Evolutionary conservation across 1,140 invertebrate genomes (phyloP), one percentile per base, ranked within the genome.

Genomic region (Drosophila kohkoa): DNA sequence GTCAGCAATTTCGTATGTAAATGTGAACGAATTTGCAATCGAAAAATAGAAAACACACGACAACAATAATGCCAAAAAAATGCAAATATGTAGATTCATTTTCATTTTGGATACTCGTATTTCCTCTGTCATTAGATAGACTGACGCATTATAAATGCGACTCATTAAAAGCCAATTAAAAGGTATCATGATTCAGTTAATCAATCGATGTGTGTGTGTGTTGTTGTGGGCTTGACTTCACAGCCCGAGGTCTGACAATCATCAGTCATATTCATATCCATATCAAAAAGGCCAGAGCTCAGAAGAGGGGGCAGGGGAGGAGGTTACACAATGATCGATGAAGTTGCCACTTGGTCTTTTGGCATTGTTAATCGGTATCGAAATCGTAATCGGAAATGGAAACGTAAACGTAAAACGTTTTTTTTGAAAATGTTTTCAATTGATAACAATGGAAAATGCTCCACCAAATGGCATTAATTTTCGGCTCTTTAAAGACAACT

Each of bases 381-480:
- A 77, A 81, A 69, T 62, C 35, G 63, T 72, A 82, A 79, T 49
- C 41, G 66, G 45, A 70, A 76, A 58, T 55, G 66, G 38, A 74
- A 75, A 60, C 51, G 64, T n/a, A 74, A 75, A 60, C 43, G 64
- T n/a, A 15, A 48, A 48, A 65, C 32, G 20, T 13, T 25, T 25
- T 25, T 25, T 25, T 25, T 65, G 11, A 28, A 45, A 65, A 51
- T 64, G 64, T 81, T 79, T 85, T 74, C 77, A 78, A 81, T 82
- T 88, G 82, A 87, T 87, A 87, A 87, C 83, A 87, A 87, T 81
- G 77, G 73, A 68, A 83, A 74, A 77, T 71, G 30, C 68, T 63
- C 75, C 69, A 75, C 69, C 63, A 77, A 77, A 75, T 82, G 76
- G 83, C 82, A 87, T 88, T 87, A 88, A 87, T 87, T 87, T 87